Conservation (phyloP, 2,113 vertebrate genomes). For the Tetrao urogallus region DNA sequence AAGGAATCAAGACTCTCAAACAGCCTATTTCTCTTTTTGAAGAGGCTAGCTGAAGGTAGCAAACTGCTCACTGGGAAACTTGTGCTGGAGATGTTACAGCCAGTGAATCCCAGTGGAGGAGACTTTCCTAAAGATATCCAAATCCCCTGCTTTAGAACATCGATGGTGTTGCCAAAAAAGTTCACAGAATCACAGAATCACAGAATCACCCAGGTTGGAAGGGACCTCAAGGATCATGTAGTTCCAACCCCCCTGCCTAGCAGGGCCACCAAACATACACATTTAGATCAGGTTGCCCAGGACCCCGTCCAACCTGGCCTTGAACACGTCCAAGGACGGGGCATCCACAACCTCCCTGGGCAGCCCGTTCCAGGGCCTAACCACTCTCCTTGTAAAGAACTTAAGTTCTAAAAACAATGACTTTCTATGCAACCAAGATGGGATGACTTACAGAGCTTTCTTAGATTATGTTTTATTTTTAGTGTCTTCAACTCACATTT, state of each 20-base stretch:
- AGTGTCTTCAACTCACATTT: background rate
- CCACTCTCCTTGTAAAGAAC: no score
- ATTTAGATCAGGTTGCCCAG: no score
- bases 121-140: background rate
- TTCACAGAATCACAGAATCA: no score
- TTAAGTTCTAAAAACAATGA: background rate
- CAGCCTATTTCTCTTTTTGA: background rate
- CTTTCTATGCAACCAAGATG: background rate
- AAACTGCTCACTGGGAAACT: background rate
- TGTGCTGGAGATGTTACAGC: background rate
- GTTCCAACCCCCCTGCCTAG: no score
- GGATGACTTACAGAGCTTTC: background rate
- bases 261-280: no score
- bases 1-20: background rate
- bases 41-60: background rate
- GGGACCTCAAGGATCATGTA: no score
- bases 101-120: background rate
- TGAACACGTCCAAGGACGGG: no score
- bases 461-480: background rate
- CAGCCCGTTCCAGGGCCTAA: no score
- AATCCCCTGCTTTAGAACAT: background rate
- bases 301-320: no score
- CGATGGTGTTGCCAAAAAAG: background rate
- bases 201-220: no score
- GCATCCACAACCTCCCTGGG: no score